Conservation (phyloP, 2,797 vertebrate genomes). For the Galago senegalensis region DNA sequence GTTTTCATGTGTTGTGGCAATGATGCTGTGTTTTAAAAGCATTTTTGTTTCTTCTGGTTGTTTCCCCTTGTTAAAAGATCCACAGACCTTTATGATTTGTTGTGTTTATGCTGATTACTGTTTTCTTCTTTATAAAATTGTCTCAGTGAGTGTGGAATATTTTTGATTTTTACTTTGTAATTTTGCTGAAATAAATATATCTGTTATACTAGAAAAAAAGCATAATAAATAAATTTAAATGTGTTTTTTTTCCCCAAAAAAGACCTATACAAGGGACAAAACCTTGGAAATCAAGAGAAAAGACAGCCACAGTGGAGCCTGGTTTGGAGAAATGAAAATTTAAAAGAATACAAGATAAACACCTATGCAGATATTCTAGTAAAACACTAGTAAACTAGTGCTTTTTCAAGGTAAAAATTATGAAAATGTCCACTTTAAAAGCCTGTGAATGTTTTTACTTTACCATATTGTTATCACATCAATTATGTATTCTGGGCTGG, state of each 20-base stretch:
- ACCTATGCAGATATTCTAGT: neutral
- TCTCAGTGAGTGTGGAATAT: constrained; percentile 27
- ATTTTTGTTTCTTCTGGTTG: constrained; percentile 68
- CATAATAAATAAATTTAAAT: constrained; percentile 42
- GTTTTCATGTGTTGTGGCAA: constrained; percentile 45
- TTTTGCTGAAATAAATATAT: constrained; percentile 67
- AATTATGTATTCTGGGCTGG: neutral
- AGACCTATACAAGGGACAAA: neutral
- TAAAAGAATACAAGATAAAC: constrained; percentile 25
- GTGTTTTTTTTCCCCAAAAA: neutral
- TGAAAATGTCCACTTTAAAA: constrained; percentile 27
- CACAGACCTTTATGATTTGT: constrained; percentile 63
- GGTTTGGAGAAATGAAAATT: neutral
- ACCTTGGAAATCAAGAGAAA: constrained; percentile 59
- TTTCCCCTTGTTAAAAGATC: constrained; percentile 42
- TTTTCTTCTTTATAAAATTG: constrained; percentile 37
- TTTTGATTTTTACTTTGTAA: constrained; percentile 65
- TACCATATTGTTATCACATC: neutral
- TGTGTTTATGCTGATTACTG: constrained; percentile 3
- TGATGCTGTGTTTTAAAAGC: constrained; percentile 60
- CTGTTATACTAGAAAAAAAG: constrained; percentile 42
- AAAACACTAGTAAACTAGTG: neutral
- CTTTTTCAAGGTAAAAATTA: neutral
- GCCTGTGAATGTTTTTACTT: constrained; percentile 27
- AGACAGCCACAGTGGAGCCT: neutral